Evolutionary conservation across 2,888 invertebrate species (phyloP), one percentile per base, ranked within the genome.

Genomic region (Schizaphis graminum): DNA sequence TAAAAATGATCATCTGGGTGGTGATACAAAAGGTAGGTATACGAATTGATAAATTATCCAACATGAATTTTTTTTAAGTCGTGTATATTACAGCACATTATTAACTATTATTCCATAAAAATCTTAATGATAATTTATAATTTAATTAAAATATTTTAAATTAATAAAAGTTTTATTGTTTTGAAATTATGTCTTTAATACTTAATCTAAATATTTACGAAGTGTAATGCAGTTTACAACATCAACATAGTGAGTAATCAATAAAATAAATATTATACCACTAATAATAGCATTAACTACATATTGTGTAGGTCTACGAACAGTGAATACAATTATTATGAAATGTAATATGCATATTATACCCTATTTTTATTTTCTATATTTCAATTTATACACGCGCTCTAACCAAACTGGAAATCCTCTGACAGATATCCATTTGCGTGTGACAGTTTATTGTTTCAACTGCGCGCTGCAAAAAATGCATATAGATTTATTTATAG

Each of bases 361-460:
- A 77, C 77, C 21, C 35, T 24, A 21, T 77, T 21, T 77, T 77
- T 77, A 77, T 77, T 77, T 67, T 77, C 21, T 77, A 35, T 21
- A 41, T 77, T 77, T 21, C 85, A 91, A 77, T 77, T 85, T 77
- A 77, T 77, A 47, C 85, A 56, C 7, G 47, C 16, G 67, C 26
- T 91, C 44, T 1, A 24, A 47, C n/a, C 35, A 47, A 57, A 84
- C 41, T 56, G 56, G 56, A 44, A 86, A 26, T 56, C 41, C 47
- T 56, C 16, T 61, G 49, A 67, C 53, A 53, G 49, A 53, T 88
- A 92, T 88, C 41, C 41, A 53, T 88, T 67, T 41, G 21, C 47
- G 44, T 35, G 84, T 89, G 35, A 89, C 93, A 89, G 93, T 84
- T 85, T 89, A 93, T 93, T 93, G 89, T 89, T 93, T 93, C 93